Percentiles rank a stretch among this genome's conserved stretches.
phyloP scores from a whole-genome alignment of 2,113 vertebrate genomes.

The Halcyon senegalensis region DNA sequence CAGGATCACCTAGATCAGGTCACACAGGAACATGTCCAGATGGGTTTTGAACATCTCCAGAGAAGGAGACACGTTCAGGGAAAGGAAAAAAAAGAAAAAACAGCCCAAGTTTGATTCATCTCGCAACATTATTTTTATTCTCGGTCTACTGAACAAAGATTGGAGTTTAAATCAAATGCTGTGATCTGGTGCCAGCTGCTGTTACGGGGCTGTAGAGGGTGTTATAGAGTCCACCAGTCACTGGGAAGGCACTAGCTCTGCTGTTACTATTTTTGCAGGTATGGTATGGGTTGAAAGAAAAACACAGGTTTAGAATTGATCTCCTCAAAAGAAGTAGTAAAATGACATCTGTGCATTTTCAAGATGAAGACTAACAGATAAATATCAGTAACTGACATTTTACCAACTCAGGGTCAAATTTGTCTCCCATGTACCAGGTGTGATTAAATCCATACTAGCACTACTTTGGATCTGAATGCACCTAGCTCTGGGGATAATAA shows the following conservation, averaged over 20 bases:
- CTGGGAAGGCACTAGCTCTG: background rate
- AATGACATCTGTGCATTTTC: conserved; percentile 2
- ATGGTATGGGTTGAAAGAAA: background rate
- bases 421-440: background rate
- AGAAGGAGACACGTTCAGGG: background rate
- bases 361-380: background rate
- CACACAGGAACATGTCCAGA: no score
- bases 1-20: no score
- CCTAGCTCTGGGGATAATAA: background rate
- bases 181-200: conserved; percentile 33
- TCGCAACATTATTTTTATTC: conserved; percentile 26
- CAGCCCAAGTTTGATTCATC: background rate
- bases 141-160: conserved; percentile 31
- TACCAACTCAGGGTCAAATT: background rate
- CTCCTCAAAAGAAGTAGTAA: background rate
- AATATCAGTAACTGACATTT: background rate
- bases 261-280: conserved; percentile 31
- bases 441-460: background rate
- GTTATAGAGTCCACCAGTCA: background rate
- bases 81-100: background rate
- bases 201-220: background rate
- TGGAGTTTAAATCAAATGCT: conserved; percentile 41
- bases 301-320: background rate
- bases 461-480: background rate
- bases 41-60: no score